phyloP scores from a whole-genome alignment of 1,140 invertebrate genomes.

The Apocrypta bakeri region DNA sequence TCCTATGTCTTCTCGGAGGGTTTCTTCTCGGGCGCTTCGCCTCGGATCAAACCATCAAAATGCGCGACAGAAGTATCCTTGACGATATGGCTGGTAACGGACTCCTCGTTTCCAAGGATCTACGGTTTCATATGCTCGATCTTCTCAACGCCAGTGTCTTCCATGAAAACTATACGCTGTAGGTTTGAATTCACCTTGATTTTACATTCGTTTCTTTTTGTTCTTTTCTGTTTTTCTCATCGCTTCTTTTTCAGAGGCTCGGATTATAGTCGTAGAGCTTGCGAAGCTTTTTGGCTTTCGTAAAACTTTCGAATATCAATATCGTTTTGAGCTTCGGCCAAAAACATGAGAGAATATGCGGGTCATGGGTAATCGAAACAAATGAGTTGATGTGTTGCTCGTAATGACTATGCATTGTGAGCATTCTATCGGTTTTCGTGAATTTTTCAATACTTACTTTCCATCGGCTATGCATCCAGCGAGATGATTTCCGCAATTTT shows the following conservation, averaged over 20 bases:
- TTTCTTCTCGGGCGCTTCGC: constrained; percentile 72
- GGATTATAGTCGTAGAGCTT: too few relatives aligned
- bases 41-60: constrained; percentile 63
- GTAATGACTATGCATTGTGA: too few relatives aligned
- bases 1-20: constrained; percentile 72
- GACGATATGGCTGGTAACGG: constrained; percentile 65
- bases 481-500: too few relatives aligned
- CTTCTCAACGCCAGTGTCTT: constrained; percentile 53
- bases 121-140: constrained; percentile 59
- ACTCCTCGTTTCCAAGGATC: constrained; percentile 57
- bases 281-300: too few relatives aligned
- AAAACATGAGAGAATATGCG: constrained; percentile 6
- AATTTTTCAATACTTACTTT: too few relatives aligned
- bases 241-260: too few relatives aligned
- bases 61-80: constrained; percentile 60
- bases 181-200: neutral
- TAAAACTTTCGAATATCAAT: constrained; percentile 37
- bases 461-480: too few relatives aligned
- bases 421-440: too few relatives aligned
- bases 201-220: neutral
- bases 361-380: constrained; percentile 23
- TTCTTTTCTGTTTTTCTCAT: too few relatives aligned
- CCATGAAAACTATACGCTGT: constrained; percentile 13
- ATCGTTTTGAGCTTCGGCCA: constrained; percentile 43
- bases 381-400: too few relatives aligned